Evolutionary conservation across 2,113 vertebrate genomes (phyloP).

Genomic region (Scolopax mira): DNA sequence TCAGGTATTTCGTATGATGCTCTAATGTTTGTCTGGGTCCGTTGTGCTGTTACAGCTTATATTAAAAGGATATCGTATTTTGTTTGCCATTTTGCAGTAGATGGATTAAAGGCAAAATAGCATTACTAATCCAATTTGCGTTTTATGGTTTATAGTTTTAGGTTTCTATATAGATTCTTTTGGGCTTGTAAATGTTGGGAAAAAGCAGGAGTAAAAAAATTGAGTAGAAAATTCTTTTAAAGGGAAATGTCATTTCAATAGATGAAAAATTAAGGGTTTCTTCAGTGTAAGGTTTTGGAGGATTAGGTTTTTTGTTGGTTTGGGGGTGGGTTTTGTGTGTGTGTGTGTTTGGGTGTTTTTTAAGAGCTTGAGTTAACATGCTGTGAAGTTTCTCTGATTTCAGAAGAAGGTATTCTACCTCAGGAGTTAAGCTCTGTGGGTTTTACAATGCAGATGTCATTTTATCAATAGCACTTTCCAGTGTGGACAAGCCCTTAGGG

Average conservation of each 20-base stretch:
- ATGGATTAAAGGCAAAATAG: background rate
- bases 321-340: background rate
- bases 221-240: background rate
- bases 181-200: rapidly evolving
- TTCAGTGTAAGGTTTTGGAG: background rate
- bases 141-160: background rate
- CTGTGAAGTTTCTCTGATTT: background rate
- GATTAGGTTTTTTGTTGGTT: background rate
- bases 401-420: background rate
- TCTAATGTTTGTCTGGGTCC: background rate
- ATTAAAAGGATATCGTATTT: background rate
- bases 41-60: background rate
- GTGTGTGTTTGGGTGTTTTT: background rate
- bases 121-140: background rate
- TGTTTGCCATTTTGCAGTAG: background rate
- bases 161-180: background rate
- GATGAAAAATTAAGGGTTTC: background rate
- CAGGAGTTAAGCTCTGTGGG: background rate
- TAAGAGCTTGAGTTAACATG: background rate
- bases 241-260: background rate
- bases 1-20: background rate
- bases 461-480: background rate
- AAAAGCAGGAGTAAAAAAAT: background rate
- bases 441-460: background rate
- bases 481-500: background rate